Conservation (phyloP, 2,113 vertebrate species). For the Halcyon malimbica region DNA sequence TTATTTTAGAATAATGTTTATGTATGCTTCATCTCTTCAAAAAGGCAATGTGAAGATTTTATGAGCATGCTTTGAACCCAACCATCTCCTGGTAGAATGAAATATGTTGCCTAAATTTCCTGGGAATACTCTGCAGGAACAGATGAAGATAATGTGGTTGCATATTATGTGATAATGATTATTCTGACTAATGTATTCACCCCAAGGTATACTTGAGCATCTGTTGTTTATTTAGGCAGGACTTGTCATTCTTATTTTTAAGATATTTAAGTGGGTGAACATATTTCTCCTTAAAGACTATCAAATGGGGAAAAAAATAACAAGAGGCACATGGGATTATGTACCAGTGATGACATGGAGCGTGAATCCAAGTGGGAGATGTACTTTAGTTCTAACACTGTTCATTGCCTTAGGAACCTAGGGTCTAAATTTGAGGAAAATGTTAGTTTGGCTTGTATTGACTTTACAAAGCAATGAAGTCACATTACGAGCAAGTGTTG, state of each 20-base stretch:
- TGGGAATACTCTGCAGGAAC: background rate
- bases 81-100: background rate
- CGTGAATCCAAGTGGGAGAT: background rate
- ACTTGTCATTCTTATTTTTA: background rate
- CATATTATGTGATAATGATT: constrained; percentile 23
- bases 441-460: background rate
- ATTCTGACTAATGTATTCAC: constrained; percentile 26
- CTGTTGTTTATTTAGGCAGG: constrained; percentile 38
- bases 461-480: background rate
- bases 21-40: background rate
- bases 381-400: background rate
- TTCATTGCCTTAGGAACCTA: background rate
- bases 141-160: constrained; percentile 8
- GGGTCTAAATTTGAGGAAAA: background rate
- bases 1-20: constrained; percentile 7
- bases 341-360: background rate
- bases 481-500: background rate
- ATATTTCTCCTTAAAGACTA: background rate
- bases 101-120: background rate
- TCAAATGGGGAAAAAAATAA: background rate
- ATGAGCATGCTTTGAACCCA: background rate
- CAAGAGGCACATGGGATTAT: background rate
- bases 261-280: constrained; percentile 8
- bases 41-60: background rate
- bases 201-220: constrained; percentile 34